Percentiles rank a stretch among this genome's conserved stretches.
These are phyloP conservation scores for Camponotus floridanus DNA, from an alignment of 1,140 invertebrate genomes.

Conservation along the genomic window DNA sequence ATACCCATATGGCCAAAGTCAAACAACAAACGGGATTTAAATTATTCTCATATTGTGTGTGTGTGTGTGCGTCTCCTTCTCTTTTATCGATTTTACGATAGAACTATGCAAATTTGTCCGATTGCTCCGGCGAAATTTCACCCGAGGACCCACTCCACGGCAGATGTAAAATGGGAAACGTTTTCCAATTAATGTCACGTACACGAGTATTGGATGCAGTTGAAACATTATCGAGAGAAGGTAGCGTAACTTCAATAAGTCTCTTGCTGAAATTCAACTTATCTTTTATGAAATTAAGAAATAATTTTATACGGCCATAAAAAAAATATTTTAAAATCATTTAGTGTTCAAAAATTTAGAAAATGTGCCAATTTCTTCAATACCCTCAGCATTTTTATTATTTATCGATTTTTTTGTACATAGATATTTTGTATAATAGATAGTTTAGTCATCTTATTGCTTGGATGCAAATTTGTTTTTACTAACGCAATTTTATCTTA, in stretches of 20 bases:
- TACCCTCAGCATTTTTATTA: neutral
- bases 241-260: neutral
- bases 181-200: constrained; percentile 34
- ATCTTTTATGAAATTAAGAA: neutral
- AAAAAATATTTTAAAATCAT: neutral
- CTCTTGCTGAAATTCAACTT: neutral
- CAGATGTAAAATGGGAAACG: constrained; percentile 13
- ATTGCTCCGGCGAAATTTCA: constrained; percentile 23
- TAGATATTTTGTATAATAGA: too few relatives aligned
- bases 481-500: neutral
- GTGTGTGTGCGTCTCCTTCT: neutral
- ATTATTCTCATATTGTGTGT: neutral
- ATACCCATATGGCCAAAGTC: neutral
- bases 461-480: neutral
- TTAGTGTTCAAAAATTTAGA: neutral
- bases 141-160: neutral
- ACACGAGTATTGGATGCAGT: neutral
- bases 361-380: neutral
- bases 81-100: constrained; percentile 17
- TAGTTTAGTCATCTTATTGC: too few relatives aligned
- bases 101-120: constrained; percentile 21
- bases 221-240: neutral
- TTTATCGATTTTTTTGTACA: neutral
- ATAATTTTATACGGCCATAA: neutral
- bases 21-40: constrained; percentile 2